A percentile compares a stretch with the other conserved stretches of the same genome.
Evolutionary conservation across 2,888 invertebrate species (phyloP).

Genomic region (Cloeon dipterum): DNA sequence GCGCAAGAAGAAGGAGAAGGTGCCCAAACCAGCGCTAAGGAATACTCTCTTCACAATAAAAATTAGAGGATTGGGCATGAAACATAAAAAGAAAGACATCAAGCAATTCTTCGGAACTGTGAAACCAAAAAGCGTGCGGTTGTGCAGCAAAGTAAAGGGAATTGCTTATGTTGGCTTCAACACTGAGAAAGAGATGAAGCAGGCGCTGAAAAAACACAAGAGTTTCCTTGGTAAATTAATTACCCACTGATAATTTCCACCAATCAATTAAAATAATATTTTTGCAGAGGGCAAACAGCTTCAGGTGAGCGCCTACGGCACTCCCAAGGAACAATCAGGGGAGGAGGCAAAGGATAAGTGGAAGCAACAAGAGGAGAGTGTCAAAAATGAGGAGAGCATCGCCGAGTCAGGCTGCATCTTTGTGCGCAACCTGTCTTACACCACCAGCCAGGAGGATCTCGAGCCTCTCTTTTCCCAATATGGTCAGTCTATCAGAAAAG

Average conservation of each 20-base stretch:
- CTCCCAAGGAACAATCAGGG: constrained; percentile 4
- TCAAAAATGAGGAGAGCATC: constrained; percentile 52
- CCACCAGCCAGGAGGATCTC: constrained; percentile 65
- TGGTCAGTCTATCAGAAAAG: constrained; percentile 26
- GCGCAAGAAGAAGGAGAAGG: constrained; percentile 14
- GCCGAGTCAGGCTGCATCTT: constrained; percentile 84
- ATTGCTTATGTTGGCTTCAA: constrained; percentile 83
- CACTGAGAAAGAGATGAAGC: constrained; percentile 52
- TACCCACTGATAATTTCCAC: not conserved
- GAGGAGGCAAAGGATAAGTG: constrained; percentile 22
- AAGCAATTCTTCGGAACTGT: constrained; percentile 66
- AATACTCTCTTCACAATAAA: constrained; percentile 35
- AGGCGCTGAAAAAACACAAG: constrained; percentile 62
- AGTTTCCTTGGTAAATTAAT: constrained; percentile 51
- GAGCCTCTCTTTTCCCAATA: constrained; percentile 59
- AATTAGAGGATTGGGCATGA: constrained; percentile 53
- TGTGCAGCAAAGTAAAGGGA: constrained; percentile 53
- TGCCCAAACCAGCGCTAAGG: constrained; percentile 11
- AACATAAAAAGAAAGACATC: constrained; percentile 59
- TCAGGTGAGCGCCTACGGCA: constrained; percentile 24
- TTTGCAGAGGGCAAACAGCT: constrained; percentile 32
- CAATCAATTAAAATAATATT: not conserved
- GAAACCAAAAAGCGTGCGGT: constrained; percentile 51
- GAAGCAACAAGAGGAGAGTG: constrained; percentile 33
- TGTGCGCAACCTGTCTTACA: constrained; percentile 74